Conservation (phyloP, 2,888 invertebrate genomes). For the Phaonia tiefii region DNA sequence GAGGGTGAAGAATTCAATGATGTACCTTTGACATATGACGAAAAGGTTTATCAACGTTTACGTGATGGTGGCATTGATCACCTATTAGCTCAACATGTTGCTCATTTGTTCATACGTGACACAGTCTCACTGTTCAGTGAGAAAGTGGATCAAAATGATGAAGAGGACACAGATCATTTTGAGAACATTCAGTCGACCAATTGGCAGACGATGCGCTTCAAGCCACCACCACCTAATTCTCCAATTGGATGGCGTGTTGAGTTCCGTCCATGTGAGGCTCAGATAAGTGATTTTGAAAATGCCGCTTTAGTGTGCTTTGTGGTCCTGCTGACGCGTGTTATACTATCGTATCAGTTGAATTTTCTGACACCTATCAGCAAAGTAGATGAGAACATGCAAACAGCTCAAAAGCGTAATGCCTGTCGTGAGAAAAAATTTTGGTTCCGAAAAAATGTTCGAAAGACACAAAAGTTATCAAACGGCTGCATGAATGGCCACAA, state of each 20-base stretch:
- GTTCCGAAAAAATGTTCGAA: conserved; percentile 91
- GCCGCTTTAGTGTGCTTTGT: conserved; percentile 99
- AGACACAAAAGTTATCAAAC: conserved; percentile 61
- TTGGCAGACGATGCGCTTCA: conserved; percentile 99
- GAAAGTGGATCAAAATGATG: conserved; percentile 95
- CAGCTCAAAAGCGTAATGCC: conserved; percentile 95
- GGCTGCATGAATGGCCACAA: conserved; percentile 34
- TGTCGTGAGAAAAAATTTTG: conserved; percentile 92
- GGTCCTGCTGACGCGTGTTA: conserved; percentile 96
- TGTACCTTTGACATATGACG: conserved; percentile 93
- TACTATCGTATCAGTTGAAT: conserved; percentile 96
- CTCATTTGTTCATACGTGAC: conserved; percentile 98
- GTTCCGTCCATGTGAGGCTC: conserved; percentile 98
- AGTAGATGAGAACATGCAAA: conserved; percentile 98
- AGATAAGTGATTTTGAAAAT: conserved; percentile 99
- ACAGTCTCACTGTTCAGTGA: conserved; percentile 97
- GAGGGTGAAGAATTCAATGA: conserved; percentile 96
- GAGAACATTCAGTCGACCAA: conserved; percentile 99
- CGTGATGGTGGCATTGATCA: conserved; percentile 95
- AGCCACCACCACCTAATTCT: conserved; percentile 97
- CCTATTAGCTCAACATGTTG: conserved; percentile 95
- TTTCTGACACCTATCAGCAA: conserved; percentile 98
- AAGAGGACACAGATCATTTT: conserved; percentile 98
- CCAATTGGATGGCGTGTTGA: conserved; percentile 99
- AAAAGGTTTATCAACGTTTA: conserved; percentile 90